Percentiles rank a stretch among this genome's conserved stretches.
These are phyloP conservation scores for Eubasilissa splendida DNA, from an alignment of 2,888 invertebrate genomes.

Conservation along the genomic window DNA sequence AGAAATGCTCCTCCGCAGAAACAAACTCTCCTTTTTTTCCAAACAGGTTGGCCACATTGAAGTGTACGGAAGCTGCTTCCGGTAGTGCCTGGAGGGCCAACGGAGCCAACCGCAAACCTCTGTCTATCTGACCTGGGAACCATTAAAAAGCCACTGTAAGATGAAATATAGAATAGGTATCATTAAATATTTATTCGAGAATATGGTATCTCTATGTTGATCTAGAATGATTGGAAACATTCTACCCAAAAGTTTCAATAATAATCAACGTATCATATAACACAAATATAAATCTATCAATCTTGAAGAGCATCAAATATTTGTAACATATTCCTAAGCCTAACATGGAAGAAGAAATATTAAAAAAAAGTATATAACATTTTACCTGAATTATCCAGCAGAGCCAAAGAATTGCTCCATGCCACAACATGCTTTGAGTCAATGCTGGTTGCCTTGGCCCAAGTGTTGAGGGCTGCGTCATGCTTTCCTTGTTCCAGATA, in stretches of 20 bases:
- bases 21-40: slow-evolving; percentile 86
- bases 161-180: no score
- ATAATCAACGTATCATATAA: no score
- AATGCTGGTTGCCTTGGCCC: slow-evolving; percentile 85
- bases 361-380: no score
- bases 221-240: no score
- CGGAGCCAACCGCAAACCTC: slow-evolving; percentile 81
- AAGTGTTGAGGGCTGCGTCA: slow-evolving; percentile 83
- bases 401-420: slow-evolving; percentile 93
- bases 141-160: background rate
- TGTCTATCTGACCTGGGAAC: slow-evolving; percentile 73
- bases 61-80: slow-evolving; percentile 83
- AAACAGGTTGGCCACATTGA: slow-evolving; percentile 89
- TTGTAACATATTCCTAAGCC: no score
- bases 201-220: no score
- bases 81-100: slow-evolving; percentile 82
- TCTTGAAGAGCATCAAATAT: no score
- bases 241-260: no score
- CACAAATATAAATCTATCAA: no score
- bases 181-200: no score
- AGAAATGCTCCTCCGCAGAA: slow-evolving; percentile 87
- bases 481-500: slow-evolving; percentile 85
- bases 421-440: slow-evolving; percentile 87
- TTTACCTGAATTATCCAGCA: slow-evolving; percentile 83
- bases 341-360: no score